Conservation (phyloP, 2,113 vertebrate species). For the Litocranius walleri region DNA sequence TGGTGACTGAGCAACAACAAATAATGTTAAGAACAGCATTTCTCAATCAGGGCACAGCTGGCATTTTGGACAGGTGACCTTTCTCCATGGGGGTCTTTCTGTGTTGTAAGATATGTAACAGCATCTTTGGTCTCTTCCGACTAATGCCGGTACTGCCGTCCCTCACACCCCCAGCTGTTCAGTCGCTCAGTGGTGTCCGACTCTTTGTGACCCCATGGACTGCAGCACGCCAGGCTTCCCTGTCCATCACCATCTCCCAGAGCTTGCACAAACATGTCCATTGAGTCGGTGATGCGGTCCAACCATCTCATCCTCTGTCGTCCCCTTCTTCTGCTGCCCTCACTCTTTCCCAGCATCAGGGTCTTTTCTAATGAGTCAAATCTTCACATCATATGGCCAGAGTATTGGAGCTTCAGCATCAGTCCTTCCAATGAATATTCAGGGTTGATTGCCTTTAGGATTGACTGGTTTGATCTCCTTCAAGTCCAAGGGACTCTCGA, state of each 20-base stretch:
- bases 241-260: neutral
- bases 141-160: neutral
- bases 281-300: neutral
- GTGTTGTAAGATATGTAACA: neutral
- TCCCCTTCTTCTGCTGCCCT: neutral
- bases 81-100: neutral
- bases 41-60: neutral
- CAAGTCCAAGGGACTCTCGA: neutral
- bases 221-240: neutral
- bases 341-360: neutral
- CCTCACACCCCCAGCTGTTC: neutral
- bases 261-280: neutral
- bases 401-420: neutral
- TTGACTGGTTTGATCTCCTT: neutral
- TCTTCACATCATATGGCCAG: neutral
- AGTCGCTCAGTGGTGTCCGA: fast-evolving
- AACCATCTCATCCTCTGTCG: neutral
- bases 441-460: neutral
- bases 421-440: neutral
- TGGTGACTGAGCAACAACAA: neutral
- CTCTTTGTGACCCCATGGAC: neutral
- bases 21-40: neutral
- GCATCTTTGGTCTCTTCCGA: neutral
- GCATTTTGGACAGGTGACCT: neutral
- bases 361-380: neutral